Conservation (phyloP, 2,888 invertebrate genomes). For the Cosmia pyralina region DNA sequence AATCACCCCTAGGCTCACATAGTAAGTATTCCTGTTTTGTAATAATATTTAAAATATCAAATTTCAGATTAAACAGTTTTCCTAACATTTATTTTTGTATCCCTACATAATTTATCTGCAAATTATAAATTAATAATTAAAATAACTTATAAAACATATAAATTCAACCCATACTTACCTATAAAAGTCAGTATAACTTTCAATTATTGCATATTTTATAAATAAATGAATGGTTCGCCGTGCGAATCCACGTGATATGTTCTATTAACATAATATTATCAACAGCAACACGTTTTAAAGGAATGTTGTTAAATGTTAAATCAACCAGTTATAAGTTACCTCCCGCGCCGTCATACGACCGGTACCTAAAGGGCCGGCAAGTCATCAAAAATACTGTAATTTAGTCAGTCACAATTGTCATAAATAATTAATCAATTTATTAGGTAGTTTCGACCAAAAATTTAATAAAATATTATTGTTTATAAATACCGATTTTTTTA, state of each 20-base stretch:
- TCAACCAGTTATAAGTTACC: background rate
- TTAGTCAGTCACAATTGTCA: background rate
- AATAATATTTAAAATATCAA: too few relatives aligned
- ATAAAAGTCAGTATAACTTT: background rate
- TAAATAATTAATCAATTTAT: background rate
- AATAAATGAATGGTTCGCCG: slow-evolving; percentile 11
- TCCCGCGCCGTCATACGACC: background rate
- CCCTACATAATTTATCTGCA: too few relatives aligned
- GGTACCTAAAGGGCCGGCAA: background rate
- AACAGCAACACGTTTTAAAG: slow-evolving; percentile 14
- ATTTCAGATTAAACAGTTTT: too few relatives aligned
- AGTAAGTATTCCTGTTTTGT: too few relatives aligned
- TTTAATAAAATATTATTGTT: too few relatives aligned
- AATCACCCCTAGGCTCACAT: too few relatives aligned
- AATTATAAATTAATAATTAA: too few relatives aligned
- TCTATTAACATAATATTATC: slow-evolving; percentile 17
- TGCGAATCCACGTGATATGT: slow-evolving; percentile 27
- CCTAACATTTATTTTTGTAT: too few relatives aligned
- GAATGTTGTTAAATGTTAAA: slow-evolving; percentile 28
- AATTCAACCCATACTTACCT: background rate
- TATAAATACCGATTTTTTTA: too few relatives aligned
- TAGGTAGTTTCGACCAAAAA: too few relatives aligned
- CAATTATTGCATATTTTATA: background rate
- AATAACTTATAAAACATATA: background rate
- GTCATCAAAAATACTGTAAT: background rate